Evolutionary conservation across 2,888 invertebrate genomes (phyloP), one percentile per base, ranked within the genome.

Genomic region (Aradus depressus): DNA sequence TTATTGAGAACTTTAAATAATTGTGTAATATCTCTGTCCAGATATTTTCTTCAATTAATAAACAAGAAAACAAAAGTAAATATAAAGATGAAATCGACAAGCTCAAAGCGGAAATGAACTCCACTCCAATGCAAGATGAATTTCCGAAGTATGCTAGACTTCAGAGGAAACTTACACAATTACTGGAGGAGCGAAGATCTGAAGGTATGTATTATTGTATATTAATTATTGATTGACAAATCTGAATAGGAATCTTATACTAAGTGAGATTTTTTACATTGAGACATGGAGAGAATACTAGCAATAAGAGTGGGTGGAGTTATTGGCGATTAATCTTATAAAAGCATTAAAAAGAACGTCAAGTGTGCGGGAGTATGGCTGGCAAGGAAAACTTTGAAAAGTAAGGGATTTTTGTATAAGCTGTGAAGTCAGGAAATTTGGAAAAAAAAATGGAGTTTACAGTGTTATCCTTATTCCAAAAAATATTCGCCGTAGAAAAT

Each of bases 61-160:
- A 26, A 14, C 35, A 35, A 26, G 16, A 12, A 16, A 26, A 25
- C 25, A 37, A 14, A 8, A 47, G 37, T 38, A 2, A 26, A 16
- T 10, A 18, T 6, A 47, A 25, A 19, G 22, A 25, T 2, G 47
- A 47, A 16, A 47, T 47, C 4, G 37, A 47, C 2, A 18, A 47
- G 18, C 35, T 37, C 6, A 16, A 21, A 16, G 18, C 47, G 10
- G 47, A 47, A n/a, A 47, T 47, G 47, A 38, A 47, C 5, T 37
- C 25, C 3, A 14, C 38, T 5, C 38, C 47, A 4, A 49, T 52
- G 31, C 48, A 51, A 32, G 45, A 54, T 31, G 52, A 52, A 8
- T 54, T 54, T 12, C 48, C 54, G 1, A 49, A 49, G 6, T 54
- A 54, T 42, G 48, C 49, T 21, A 52, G 38, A 28, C 25, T 52